Evolutionary conservation across 2,113 vertebrate species (phyloP).

Genomic region (Entomyzon cyanotis): DNA sequence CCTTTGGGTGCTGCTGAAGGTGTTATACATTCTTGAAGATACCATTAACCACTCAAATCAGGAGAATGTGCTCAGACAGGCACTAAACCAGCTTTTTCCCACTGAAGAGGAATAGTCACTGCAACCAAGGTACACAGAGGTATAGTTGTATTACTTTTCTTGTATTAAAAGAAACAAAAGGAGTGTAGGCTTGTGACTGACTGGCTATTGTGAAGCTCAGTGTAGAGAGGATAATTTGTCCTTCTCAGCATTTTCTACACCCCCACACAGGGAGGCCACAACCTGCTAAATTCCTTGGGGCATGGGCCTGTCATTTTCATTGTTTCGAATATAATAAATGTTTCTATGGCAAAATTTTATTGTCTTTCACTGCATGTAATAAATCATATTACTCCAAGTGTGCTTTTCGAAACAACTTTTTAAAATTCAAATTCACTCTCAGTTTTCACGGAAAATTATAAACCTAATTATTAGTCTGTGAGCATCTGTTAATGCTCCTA

Average conservation of each 20-base stretch:
- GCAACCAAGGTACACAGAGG: not conserved
- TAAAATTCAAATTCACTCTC: constrained; percentile 19
- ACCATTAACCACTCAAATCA: not conserved
- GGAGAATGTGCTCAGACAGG: not conserved
- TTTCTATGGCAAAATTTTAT: not conserved
- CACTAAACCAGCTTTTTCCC: not conserved
- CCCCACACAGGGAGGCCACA: not conserved
- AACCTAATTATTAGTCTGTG: constrained; percentile 62
- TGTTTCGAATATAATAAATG: not conserved
- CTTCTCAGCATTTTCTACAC: not conserved
- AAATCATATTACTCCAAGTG: not conserved
- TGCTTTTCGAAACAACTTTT: constrained; percentile 1
- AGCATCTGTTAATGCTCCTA: constrained; percentile 71
- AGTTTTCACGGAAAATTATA: constrained; percentile 57
- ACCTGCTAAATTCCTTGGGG: not conserved
- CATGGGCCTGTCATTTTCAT: not conserved
- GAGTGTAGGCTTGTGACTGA: not conserved
- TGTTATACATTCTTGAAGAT: not conserved
- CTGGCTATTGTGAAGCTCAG: not conserved
- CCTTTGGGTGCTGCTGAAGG: not conserved
- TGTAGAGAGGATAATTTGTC: not conserved
- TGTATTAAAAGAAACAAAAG: not conserved
- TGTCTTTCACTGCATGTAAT: not conserved
- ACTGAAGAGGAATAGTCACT: not conserved
- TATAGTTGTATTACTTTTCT: not conserved